Evolutionary conservation across 1,140 invertebrate genomes (phyloP).

Genomic region (Lysiphlebus fabarum): DNA sequence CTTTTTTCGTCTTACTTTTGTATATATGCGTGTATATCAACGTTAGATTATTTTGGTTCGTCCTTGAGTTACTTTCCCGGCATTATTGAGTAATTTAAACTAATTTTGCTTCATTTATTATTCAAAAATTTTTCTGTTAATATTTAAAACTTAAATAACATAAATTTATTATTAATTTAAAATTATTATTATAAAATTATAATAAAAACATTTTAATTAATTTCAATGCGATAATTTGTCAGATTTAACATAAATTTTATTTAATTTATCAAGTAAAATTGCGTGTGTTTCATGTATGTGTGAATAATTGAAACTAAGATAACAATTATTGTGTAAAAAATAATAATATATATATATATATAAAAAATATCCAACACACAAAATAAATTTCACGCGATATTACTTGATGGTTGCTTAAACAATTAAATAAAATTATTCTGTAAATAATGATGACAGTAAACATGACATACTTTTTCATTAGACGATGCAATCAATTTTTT

Average conservation of each 20-base stretch:
- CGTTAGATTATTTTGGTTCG: conserved; percentile 32
- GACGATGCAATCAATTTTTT: no score
- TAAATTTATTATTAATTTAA: neutral
- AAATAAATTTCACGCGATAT: no score
- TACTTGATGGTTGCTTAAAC: no score
- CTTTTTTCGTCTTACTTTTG: neutral
- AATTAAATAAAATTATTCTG: no score
- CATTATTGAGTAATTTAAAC: conserved; percentile 41
- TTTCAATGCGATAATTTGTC: no score
- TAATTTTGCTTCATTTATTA: conserved; percentile 39
- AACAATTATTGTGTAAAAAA: conserved; percentile 1
- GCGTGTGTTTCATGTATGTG: neutral
- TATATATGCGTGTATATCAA: conserved; percentile 15
- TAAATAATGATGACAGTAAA: no score
- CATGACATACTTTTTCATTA: no score
- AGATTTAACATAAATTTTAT: neutral
- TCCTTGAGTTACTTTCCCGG: conserved; percentile 36
- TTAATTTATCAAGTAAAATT: no score
- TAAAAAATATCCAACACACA: no score
- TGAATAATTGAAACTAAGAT: conserved; percentile 6
- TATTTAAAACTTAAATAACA: neutral
- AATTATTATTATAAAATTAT: neutral
- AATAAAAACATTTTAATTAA: neutral
- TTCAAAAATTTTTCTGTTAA: neutral
- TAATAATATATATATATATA: no score